These are phyloP conservation scores for Lasiurus borealis DNA, from an alignment of 2,113 vertebrate genomes.

Conservation along the genomic window DNA sequence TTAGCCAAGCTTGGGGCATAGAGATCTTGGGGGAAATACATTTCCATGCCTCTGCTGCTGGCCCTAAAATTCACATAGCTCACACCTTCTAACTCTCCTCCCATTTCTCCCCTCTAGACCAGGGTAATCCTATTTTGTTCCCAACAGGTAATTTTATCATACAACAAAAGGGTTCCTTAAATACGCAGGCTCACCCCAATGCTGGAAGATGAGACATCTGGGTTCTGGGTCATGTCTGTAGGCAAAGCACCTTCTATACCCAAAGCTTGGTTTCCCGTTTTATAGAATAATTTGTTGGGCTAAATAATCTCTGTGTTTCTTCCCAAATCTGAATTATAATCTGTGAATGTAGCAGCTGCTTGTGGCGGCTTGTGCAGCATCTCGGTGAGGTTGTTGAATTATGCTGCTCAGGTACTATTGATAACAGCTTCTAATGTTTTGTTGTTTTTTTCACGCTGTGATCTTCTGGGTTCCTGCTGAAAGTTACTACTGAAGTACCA, in stretches of 20 bases:
- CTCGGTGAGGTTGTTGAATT: background rate
- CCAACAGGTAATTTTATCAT: background rate
- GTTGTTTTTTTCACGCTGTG: background rate
- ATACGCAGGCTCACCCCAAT: background rate
- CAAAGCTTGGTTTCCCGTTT: background rate
- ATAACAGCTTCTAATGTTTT: background rate
- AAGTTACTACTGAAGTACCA: background rate
- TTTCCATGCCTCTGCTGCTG: background rate
- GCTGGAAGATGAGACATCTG: background rate
- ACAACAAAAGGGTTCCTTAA: background rate
- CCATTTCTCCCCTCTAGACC: background rate
- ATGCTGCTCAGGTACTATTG: background rate
- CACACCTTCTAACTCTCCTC: background rate
- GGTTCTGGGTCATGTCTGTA: background rate
- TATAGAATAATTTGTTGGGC: conserved; percentile 18
- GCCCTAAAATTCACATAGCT: background rate
- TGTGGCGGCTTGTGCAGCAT: background rate
- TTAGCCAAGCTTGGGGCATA: background rate
- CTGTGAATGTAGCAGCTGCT: background rate
- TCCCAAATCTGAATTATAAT: background rate
- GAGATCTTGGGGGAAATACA: background rate
- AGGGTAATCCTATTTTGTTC: background rate
- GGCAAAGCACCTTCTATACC: background rate
- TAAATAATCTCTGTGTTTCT: background rate
- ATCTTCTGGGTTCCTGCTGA: background rate